Evolutionary conservation across 1,140 invertebrate genomes (phyloP).

Genomic region (Lordiphosa stackelbergi): DNA sequence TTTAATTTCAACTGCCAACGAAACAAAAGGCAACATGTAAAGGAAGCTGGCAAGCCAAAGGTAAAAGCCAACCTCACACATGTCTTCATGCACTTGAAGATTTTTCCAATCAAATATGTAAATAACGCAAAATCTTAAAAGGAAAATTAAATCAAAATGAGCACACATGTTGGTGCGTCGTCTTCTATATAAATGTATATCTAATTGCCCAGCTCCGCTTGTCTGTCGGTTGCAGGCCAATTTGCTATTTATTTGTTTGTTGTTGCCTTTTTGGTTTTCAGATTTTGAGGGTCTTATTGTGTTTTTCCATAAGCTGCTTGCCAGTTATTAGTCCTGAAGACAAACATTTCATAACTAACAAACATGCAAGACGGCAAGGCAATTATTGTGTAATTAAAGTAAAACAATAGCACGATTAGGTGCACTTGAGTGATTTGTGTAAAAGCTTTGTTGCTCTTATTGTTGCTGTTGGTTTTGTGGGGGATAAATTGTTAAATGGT

Average conservation of each 20-base stretch:
- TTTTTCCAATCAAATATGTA: slow-evolving; percentile 73
- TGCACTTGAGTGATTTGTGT: slow-evolving; percentile 43
- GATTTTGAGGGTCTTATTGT: slow-evolving; percentile 17
- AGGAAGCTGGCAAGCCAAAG: slow-evolving; percentile 22
- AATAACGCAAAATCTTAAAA: slow-evolving; percentile 60
- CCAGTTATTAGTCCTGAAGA: slow-evolving; percentile 46
- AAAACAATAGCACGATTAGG: slow-evolving; percentile 62
- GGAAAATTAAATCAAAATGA: slow-evolving; percentile 73
- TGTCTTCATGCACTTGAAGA: slow-evolving; percentile 13
- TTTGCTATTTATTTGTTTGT: slow-evolving; percentile 52
- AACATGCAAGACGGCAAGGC: slow-evolving; percentile 38
- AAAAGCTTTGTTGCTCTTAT: slow-evolving; percentile 1
- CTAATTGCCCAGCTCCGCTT: slow-evolving; percentile 47
- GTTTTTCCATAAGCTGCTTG: slow-evolving; percentile 54
- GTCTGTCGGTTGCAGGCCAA: slow-evolving; percentile 37
- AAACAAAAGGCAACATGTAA: slow-evolving; percentile 5
- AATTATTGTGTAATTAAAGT: slow-evolving; percentile 75
- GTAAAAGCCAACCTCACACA: slow-evolving; percentile 15
- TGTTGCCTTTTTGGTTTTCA: slow-evolving; percentile 30
- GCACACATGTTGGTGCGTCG: slow-evolving; percentile 39
- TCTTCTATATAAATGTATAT: too few relatives aligned
- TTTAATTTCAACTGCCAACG: slow-evolving; percentile 8
- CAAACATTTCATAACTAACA: slow-evolving; percentile 11
- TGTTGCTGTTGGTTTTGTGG: slow-evolving; percentile 7
- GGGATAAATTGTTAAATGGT: slow-evolving; percentile 4